Evolutionary conservation across 2,113 vertebrate genomes (phyloP), one percentile per base, ranked within the genome.

Genomic region (Alethe castanea): DNA sequence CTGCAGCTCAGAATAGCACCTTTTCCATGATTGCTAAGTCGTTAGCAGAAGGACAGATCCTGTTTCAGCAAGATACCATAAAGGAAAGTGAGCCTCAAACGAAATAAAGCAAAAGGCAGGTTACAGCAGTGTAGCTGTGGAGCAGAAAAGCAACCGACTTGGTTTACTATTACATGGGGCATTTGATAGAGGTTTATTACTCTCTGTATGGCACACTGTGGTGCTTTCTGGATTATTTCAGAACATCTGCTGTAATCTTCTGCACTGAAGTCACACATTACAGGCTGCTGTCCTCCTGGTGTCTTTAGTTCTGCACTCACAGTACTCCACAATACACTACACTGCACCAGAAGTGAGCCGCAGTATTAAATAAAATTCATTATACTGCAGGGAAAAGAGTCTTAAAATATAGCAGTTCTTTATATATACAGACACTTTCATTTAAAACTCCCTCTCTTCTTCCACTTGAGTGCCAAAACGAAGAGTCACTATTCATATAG

Each of bases 401-500:
- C 87, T 87, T 79, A 84, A 95, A 86, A 86, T 82, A 79, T 33
- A 95, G 69, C 65, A 86, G 71, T 77, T 92, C 66, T 93, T 85
- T 81, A 60, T 62, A 94, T 89, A 91, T 57, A 94, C 65, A 96
- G 72, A 84, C 36, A 94, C 26, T 78, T 95, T 35, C 53, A 76
- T 59, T 94, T 94, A 73, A 87, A 94, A 69, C 64, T 80, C 70
- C 56, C 65, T 88, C 53, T 95, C 67, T 87, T 83, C 81, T 72
- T 87, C 66, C 86, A 88, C 73, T 86, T 0, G 2, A 88, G 79
- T 84, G 86, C 81, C 76, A 89, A 72, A 93, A 83, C 7, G 29
- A 64, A 92, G 78, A 96, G 74, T 77, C 64, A 81, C 81, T 87
- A 79, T 88, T 96, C 89, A 87, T 67, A 95, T 33, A 96, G 91